These are phyloP conservation scores for Sinodicranocentrus sp. DNA, from an alignment of 2,888 invertebrate species.

Conservation along the genomic window DNA sequence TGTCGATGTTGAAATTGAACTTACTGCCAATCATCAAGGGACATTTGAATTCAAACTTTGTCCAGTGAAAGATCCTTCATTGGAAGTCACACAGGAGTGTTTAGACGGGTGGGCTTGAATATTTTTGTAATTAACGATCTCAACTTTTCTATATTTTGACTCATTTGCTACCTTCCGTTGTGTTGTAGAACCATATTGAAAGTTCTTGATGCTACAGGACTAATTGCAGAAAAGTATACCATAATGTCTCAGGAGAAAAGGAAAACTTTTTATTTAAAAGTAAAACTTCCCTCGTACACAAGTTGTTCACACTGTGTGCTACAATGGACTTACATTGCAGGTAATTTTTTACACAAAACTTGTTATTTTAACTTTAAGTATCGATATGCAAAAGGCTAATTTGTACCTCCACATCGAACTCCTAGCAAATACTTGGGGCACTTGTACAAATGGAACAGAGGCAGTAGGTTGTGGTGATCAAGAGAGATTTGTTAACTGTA, in stretches of 20 bases:
- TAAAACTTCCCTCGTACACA: conserved; percentile 88
- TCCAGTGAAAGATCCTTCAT: conserved; percentile 89
- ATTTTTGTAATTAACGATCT: background rate
- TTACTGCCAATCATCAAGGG: conserved; percentile 89
- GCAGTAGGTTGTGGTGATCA: conserved; percentile 46
- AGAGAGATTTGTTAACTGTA: too few relatives aligned
- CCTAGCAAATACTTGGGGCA: conserved; percentile 51
- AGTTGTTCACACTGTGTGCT: conserved; percentile 93
- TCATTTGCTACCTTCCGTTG: background rate
- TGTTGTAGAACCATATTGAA: conserved; percentile 41
- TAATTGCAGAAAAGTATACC: conserved; percentile 79
- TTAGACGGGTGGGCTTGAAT: conserved; percentile 83
- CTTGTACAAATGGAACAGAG: conserved; percentile 44
- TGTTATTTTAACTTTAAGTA: too few relatives aligned
- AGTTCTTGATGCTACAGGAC: conserved; percentile 83
- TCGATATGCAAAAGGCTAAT: too few relatives aligned
- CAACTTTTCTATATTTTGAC: background rate
- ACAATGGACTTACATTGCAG: conserved; percentile 96
- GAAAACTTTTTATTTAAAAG: conserved; percentile 84
- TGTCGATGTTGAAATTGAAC: conserved; percentile 91
- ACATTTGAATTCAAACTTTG: conserved; percentile 90
- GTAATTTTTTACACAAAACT: too few relatives aligned
- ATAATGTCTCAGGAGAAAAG: conserved; percentile 76
- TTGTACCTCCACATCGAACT: too few relatives aligned
- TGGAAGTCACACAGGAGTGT: conserved; percentile 90